These are phyloP conservation scores for Ptychobarbus kaznakovi DNA, from an alignment of 2,797 vertebrate genomes.

Conservation along the genomic window DNA sequence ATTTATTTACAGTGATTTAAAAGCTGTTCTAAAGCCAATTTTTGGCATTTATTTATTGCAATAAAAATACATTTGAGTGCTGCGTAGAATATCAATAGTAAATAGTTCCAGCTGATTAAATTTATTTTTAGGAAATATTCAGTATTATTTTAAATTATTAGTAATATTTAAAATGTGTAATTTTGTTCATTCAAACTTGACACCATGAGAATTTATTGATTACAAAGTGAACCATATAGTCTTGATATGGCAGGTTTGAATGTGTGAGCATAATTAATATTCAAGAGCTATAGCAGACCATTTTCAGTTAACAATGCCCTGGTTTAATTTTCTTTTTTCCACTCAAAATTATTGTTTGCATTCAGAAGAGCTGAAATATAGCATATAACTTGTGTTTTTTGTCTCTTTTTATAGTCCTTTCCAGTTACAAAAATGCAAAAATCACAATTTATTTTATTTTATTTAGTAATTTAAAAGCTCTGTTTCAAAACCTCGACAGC, in stretches of 20 bases:
- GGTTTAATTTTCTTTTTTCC: no score
- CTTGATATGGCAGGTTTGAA: not conserved
- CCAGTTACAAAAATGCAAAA: not conserved
- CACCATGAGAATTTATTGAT: fast-evolving
- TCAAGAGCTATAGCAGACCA: not conserved
- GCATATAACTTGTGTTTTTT: not conserved
- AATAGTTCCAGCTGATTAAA: not conserved
- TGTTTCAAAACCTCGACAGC: not conserved
- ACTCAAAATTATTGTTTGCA: not conserved
- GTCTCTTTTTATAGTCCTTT: not conserved
- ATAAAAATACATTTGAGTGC: not conserved
- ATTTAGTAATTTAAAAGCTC: not conserved
- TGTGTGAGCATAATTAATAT: not conserved
- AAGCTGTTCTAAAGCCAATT: not conserved
- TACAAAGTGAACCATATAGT: not conserved
- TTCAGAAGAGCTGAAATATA: not conserved
- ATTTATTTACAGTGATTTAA: not conserved
- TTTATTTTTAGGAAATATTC: not conserved
- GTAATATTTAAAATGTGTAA: not conserved
- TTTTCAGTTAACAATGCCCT: not conserved
- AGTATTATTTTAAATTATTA: not conserved
- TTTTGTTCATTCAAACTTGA: not conserved
- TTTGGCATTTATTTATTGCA: not conserved
- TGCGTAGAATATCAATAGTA: not conserved
- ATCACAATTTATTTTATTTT: not conserved